Evolutionary conservation across 2,797 vertebrate species (phyloP), one percentile per base, ranked within the genome.

Genomic region (Pseudochaenichthys georgianus): DNA sequence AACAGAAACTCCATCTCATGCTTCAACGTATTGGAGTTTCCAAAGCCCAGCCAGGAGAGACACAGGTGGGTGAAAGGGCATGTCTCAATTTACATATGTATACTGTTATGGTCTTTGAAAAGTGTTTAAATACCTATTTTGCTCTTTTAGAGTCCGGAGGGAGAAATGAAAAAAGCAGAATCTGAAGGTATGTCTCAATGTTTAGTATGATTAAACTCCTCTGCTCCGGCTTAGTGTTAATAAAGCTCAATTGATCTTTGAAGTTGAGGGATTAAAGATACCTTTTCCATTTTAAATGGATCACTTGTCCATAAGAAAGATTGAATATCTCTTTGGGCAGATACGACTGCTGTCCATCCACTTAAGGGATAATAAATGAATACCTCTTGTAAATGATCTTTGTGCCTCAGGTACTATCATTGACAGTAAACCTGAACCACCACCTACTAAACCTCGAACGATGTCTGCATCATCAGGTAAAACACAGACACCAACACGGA

Each of bases 401-500:
- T 87, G 69, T 83, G 67, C 94, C 87, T 81, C 84, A 99, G 98
- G 97, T 84, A 97, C 98, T 66, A 99, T 99, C 17, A 96, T 99
- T 90, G 97, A 99, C 90, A 97, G 93, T 82, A 97, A 97, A 73
- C 93, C 95, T 0, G 96, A 97, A 64, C 94, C 96, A 0, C 95
- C 96, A 2, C 92, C 96, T 1, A 96, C 95, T 5, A 98, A 98
- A 94, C 96, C 95, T 17, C 96, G 97, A 75, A 98, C 97, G 0
- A 98, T 99, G 93, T 99, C 98, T 2, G 93, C 97, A 41, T 99
- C 98, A 52, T 97, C 98, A 94, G 98, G 97, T 98, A 90, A 19
- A 53, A 51, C 45, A 60, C 64, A 77, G 48, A 23, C 19, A 52
- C 19, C 16, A 51, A 23, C 19, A 52, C n/a, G 15, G 4, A 47